Conservation (phyloP, 2,113 vertebrate species). For the Pavo muticus region DNA sequence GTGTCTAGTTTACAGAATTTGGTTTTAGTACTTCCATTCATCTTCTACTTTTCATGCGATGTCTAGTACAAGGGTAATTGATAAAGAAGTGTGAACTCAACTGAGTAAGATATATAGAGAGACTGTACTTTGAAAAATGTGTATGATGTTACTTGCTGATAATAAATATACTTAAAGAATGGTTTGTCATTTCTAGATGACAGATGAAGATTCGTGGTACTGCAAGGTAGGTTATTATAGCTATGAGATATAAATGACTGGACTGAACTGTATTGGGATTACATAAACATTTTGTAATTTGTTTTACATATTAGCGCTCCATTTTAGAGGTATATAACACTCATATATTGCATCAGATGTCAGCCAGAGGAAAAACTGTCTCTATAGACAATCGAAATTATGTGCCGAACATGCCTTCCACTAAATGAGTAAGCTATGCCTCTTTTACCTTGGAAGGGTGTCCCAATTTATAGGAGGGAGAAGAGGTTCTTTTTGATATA, state of each 20-base stretch:
- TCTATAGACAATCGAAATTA: neutral
- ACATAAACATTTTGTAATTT: neutral
- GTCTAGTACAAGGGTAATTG: constrained; percentile 39
- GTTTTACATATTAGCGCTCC: neutral
- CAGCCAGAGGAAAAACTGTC: neutral
- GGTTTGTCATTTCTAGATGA: constrained; percentile 28
- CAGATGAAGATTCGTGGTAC: neutral
- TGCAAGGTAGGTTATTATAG: neutral
- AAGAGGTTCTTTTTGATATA: too few relatives aligned
- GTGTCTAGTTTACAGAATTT: constrained; percentile 29
- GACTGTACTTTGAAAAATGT: constrained; percentile 48
- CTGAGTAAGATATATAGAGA: constrained; percentile 49
- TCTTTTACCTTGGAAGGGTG: neutral
- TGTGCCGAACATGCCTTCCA: neutral
- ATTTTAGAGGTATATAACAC: neutral
- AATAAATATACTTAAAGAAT: constrained; percentile 42
- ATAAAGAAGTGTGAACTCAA: constrained; percentile 45
- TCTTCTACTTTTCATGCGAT: constrained; percentile 27
- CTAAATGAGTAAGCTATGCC: neutral
- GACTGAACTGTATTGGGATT: neutral
- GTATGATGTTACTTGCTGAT: constrained; percentile 16
- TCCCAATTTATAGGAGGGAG: too few relatives aligned
- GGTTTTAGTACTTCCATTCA: constrained; percentile 27
- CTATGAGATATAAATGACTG: neutral
- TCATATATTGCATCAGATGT: neutral